Evolutionary conservation across 1,140 invertebrate genomes (phyloP).

Genomic region (Achatina immaculata): DNA sequence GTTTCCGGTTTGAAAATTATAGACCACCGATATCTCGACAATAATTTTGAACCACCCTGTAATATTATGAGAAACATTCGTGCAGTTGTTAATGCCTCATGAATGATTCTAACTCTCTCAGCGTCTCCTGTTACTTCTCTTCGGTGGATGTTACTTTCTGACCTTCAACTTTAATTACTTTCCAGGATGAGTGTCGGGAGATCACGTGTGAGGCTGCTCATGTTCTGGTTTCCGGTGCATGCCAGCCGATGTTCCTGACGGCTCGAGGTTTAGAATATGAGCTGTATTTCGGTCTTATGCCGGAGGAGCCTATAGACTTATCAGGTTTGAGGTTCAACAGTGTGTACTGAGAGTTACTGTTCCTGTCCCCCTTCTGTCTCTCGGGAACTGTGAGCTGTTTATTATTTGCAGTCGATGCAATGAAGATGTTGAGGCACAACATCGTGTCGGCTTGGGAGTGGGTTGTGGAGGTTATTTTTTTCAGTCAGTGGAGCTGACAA

Average conservation of each 20-base stretch:
- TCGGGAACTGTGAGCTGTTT: too few relatives aligned
- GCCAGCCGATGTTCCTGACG: neutral
- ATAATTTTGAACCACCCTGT: too few relatives aligned
- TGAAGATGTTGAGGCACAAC: too few relatives aligned
- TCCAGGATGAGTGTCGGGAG: neutral
- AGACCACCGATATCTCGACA: too few relatives aligned
- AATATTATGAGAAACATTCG: too few relatives aligned
- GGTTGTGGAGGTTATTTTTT: neutral
- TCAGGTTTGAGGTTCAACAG: too few relatives aligned
- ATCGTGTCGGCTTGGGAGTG: too few relatives aligned
- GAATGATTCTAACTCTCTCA: neutral
- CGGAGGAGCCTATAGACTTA: neutral
- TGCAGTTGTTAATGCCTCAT: too few relatives aligned
- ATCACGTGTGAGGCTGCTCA: neutral
- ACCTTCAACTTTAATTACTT: neutral
- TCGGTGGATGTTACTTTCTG: slow-evolving; percentile 1
- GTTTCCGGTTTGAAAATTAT: too few relatives aligned
- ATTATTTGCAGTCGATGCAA: too few relatives aligned
- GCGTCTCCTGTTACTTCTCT: neutral
- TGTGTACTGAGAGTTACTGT: too few relatives aligned
- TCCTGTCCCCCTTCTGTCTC: neutral
- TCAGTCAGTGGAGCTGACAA: too few relatives aligned
- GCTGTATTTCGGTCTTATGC: neutral
- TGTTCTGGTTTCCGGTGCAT: neutral
- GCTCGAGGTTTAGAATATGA: neutral